Conservation (phyloP, 2,888 invertebrate genomes). For the Microctonus hyperodae region DNA sequence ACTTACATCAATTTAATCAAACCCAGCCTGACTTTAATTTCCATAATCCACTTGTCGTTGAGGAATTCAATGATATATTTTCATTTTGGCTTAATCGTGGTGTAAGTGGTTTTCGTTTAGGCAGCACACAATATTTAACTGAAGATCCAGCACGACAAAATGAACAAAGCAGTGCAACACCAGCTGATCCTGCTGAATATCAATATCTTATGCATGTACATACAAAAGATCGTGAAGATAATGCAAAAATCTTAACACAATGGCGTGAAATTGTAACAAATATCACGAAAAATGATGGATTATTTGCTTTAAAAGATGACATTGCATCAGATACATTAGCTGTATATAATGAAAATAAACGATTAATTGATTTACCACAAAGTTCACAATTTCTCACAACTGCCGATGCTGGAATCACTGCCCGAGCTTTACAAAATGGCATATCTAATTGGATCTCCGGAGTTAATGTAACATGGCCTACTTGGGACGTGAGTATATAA, state of each 20-base stretch:
- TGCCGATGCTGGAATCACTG: constrained; percentile 45
- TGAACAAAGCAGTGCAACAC: constrained; percentile 61
- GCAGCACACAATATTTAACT: constrained; percentile 72
- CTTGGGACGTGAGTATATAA: constrained; percentile 64
- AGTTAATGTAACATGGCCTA: constrained; percentile 61
- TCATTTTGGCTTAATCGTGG: constrained; percentile 78
- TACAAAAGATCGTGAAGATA: constrained; percentile 71
- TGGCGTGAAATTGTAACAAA: constrained; percentile 73
- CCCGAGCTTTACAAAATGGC: constrained; percentile 42
- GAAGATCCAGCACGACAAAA: constrained; percentile 67
- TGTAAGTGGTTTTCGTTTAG: constrained; percentile 81
- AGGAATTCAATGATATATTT: constrained; percentile 73
- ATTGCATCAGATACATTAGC: constrained; percentile 49
- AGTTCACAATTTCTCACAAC: constrained; percentile 49
- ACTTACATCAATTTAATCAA: constrained; percentile 77
- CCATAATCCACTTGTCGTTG: constrained; percentile 72
- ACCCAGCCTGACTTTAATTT: constrained; percentile 84
- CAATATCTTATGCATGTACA: constrained; percentile 71
- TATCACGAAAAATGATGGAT: constrained; percentile 63
- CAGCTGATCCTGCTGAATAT: constrained; percentile 65
- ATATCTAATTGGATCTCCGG: constrained; percentile 42
- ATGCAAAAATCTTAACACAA: constrained; percentile 68
- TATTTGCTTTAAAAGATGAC: constrained; percentile 55
- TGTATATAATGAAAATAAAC: constrained; percentile 49
- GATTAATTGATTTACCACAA: constrained; percentile 54